A percentile compares a stretch with the other conserved stretches of the same genome.
Conservation (phyloP, 2,113 vertebrate genomes). For the Acanthisitta chloris region DNA sequence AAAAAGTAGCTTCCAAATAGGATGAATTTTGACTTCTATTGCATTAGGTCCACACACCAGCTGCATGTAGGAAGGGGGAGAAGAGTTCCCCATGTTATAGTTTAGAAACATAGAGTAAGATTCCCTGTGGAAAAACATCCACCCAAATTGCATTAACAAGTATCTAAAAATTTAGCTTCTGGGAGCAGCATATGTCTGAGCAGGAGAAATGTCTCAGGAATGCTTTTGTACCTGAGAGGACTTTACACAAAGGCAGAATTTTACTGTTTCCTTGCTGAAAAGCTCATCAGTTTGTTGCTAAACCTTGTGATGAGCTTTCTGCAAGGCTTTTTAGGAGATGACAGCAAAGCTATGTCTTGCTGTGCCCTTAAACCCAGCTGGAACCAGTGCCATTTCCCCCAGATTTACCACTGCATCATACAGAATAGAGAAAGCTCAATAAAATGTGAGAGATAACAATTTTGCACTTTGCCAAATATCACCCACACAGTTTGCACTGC, state of each 20-base stretch:
- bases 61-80: slow-evolving; percentile 44
- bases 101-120: background rate
- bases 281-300: background rate
- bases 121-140: background rate
- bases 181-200: background rate
- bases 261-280: background rate
- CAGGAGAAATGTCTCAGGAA: background rate
- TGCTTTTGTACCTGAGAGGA: background rate
- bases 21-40: slow-evolving; percentile 70
- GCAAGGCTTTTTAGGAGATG: background rate
- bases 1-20: slow-evolving; percentile 76
- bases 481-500: background rate
- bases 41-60: slow-evolving; percentile 72
- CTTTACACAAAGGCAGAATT: background rate
- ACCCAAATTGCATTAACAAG: background rate
- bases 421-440: background rate
- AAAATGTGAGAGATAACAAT: background rate
- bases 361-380: background rate
- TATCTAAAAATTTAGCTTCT: background rate
- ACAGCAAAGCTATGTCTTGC: background rate
- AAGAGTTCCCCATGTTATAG: background rate
- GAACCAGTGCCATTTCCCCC: background rate
- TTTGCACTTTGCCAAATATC: background rate
- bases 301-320: background rate
- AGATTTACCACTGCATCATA: background rate